Evolutionary conservation across 2,888 invertebrate species (phyloP).

Genomic region (Melitaea athalia): DNA sequence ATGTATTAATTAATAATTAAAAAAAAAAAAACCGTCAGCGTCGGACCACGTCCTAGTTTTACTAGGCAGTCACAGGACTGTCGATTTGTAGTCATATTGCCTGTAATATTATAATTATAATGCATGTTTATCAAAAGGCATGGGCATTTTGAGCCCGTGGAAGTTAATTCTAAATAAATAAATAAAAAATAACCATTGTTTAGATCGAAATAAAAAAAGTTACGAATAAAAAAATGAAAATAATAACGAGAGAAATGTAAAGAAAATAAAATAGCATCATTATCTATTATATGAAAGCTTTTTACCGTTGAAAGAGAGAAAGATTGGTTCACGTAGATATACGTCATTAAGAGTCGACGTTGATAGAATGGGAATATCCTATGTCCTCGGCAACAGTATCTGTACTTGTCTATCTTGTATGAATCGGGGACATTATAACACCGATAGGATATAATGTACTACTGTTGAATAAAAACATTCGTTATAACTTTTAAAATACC

Average conservation of each 20-base stretch:
- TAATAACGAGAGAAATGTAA: neutral
- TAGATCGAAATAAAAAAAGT: neutral
- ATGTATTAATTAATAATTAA: no score
- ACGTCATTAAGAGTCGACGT: constrained; percentile 46
- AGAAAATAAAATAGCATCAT: constrained; percentile 25
- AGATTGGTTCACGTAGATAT: constrained; percentile 51
- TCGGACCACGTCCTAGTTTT: no score
- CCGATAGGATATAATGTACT: constrained; percentile 25
- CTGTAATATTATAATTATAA: no score
- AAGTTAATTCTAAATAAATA: no score
- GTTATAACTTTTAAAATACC: neutral
- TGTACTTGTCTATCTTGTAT: constrained; percentile 26
- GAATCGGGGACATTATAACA: constrained; percentile 33
- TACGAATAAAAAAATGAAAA: neutral
- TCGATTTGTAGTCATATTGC: no score
- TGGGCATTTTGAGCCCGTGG: no score
- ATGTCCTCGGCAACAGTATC: constrained; percentile 36
- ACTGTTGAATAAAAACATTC: neutral
- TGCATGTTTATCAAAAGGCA: no score
- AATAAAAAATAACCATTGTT: neutral
- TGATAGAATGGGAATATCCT: constrained; percentile 45
- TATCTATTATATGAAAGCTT: constrained; percentile 22
- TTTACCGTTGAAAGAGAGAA: constrained; percentile 33
- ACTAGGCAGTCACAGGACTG: no score
- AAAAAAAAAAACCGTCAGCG: no score